Evolutionary conservation across 2,113 vertebrate species (phyloP).

Genomic region (Dromiciops gliroides): DNA sequence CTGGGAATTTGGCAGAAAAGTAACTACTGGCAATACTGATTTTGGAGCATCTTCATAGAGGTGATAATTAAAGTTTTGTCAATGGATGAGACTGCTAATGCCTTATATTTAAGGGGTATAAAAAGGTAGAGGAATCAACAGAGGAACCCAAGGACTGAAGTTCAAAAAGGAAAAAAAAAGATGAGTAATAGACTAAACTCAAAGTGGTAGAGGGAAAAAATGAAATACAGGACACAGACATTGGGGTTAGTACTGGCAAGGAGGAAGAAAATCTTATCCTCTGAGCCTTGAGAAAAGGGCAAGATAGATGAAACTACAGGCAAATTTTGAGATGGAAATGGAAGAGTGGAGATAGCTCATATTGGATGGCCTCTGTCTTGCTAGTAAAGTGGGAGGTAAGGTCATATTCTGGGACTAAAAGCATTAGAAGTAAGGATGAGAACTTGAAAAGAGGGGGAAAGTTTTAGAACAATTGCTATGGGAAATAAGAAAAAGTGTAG

Average conservation of each 20-base stretch:
- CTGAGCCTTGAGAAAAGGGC: no score
- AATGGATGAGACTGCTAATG: neutral
- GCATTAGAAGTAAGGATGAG: neutral
- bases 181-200: no score
- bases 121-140: neutral
- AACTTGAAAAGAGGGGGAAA: no score
- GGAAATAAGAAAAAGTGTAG: neutral
- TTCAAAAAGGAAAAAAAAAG: no score
- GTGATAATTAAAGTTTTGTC: neutral
- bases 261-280: no score
- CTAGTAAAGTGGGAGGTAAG: neutral
- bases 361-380: neutral
- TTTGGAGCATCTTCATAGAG: neutral
- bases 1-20: neutral
- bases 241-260: no score
- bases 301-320: no score
- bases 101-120: neutral
- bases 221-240: no score
- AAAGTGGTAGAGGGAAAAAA: no score
- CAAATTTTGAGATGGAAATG: no score
- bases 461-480: neutral
- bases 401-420: neutral
- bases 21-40: neutral
- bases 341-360: no score
- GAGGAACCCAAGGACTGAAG: no score